These are phyloP conservation scores for Elysia chlorotica DNA, from an alignment of 1,140 invertebrate species.

Conservation along the genomic window DNA sequence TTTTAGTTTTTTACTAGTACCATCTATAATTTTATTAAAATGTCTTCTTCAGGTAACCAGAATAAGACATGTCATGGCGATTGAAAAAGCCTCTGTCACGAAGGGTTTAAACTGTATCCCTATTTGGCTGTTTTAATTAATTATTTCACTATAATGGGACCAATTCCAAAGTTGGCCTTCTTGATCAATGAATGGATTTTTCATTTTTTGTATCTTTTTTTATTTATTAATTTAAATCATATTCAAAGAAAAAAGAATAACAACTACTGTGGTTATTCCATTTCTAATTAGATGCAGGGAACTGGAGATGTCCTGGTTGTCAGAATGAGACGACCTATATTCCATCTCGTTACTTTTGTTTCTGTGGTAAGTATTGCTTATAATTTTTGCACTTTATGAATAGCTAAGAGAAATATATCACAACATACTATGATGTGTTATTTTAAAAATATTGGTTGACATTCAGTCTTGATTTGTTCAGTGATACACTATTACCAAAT, in stretches of 20 bases:
- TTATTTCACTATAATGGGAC: background rate
- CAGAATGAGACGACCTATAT: conserved; percentile 46
- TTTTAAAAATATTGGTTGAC: background rate
- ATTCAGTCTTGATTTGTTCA: background rate
- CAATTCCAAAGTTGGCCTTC: background rate
- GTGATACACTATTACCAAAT: too few species aligned
- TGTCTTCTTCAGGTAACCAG: too few species aligned
- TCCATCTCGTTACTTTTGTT: conserved; percentile 60
- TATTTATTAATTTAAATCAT: background rate
- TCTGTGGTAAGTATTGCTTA: conserved; percentile 52
- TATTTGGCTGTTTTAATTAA: background rate
- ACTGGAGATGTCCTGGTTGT: conserved; percentile 85
- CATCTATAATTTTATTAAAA: too few species aligned
- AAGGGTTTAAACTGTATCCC: too few species aligned
- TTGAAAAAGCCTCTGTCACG: too few species aligned
- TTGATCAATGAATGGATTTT: background rate
- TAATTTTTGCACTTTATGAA: background rate
- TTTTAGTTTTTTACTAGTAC: too few species aligned
- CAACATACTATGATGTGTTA: background rate
- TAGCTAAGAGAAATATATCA: too few species aligned
- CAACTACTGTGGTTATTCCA: background rate
- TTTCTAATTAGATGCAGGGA: conserved; percentile 66
- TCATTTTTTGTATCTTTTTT: background rate
- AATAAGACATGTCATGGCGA: too few species aligned
- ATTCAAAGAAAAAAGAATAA: background rate